Conservation (phyloP, 2,113 vertebrate species). For the Callionymus lyra region DNA sequence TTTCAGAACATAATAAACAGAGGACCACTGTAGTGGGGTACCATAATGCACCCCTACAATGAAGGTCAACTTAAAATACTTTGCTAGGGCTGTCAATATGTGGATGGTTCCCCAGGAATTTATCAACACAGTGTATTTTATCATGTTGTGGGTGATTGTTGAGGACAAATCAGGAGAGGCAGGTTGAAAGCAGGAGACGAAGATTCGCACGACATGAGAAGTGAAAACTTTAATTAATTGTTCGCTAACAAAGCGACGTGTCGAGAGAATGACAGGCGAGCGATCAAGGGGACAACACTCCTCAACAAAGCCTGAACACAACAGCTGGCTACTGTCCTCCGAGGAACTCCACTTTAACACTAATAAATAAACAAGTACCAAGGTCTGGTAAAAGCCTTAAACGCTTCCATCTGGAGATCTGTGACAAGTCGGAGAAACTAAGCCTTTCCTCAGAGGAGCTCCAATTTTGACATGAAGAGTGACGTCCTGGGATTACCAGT, state of each 20-base stretch:
- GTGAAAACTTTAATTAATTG: slow-evolving; percentile 17
- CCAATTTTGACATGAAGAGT: slow-evolving; percentile 46
- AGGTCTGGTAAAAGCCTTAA: slow-evolving; percentile 39
- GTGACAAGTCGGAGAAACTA: slow-evolving; percentile 56
- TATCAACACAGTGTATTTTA: no score
- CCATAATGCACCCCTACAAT: no score
- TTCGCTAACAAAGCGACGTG: slow-evolving; percentile 14
- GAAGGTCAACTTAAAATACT: no score
- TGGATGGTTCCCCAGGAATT: no score
- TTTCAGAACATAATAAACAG: no score
- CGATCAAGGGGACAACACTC: slow-evolving; percentile 43
- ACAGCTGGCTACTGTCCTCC: slow-evolving; percentile 72
- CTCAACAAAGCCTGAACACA: slow-evolving; percentile 67
- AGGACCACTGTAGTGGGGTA: no score
- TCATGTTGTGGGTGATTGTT: not conserved
- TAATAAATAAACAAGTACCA: slow-evolving; percentile 63
- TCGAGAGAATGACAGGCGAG: slow-evolving; percentile 37
- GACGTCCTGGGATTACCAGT: slow-evolving; percentile 41
- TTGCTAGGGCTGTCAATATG: no score
- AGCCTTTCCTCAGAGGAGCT: slow-evolving; percentile 45
- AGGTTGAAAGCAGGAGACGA: not conserved
- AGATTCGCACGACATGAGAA: not conserved
- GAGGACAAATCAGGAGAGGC: not conserved
- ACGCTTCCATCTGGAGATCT: slow-evolving; percentile 64
- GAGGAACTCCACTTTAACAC: slow-evolving; percentile 65